A percentile compares a stretch with the other conserved stretches of the same genome.
Conservation (phyloP, 2,113 vertebrate species). For the Chiloscyllium plagiosum region DNA sequence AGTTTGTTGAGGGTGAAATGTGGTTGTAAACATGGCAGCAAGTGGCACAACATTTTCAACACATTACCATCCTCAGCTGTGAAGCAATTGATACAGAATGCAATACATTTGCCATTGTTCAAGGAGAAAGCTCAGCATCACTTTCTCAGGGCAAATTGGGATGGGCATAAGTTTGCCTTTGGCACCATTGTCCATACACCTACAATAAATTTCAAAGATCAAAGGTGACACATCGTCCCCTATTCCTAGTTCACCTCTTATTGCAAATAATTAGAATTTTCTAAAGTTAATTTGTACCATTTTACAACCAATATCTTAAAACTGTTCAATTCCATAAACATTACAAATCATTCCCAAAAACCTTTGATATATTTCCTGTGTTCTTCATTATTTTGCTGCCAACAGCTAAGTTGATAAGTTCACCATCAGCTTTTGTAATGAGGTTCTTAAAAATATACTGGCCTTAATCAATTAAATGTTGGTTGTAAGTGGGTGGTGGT, state of each 20-base stretch:
- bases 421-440: background rate
- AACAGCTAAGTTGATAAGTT: background rate
- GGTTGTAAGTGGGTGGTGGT: no score
- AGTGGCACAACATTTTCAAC: background rate
- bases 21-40: background rate
- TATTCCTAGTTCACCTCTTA: background rate
- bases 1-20: background rate
- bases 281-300: background rate
- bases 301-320: background rate
- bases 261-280: background rate
- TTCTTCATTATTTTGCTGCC: background rate
- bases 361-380: background rate
- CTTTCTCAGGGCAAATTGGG: background rate
- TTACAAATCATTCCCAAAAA: background rate
- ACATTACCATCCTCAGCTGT: background rate
- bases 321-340: background rate
- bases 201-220: background rate
- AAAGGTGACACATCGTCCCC: background rate
- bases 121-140: background rate
- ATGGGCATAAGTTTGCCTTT: background rate
- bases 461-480: no score
- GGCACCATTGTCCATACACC: background rate
- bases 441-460: background rate
- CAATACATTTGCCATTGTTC: background rate
- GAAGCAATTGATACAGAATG: background rate